phyloP scores from a whole-genome alignment of 2,113 vertebrate species.

The Camelus dromedarius region DNA sequence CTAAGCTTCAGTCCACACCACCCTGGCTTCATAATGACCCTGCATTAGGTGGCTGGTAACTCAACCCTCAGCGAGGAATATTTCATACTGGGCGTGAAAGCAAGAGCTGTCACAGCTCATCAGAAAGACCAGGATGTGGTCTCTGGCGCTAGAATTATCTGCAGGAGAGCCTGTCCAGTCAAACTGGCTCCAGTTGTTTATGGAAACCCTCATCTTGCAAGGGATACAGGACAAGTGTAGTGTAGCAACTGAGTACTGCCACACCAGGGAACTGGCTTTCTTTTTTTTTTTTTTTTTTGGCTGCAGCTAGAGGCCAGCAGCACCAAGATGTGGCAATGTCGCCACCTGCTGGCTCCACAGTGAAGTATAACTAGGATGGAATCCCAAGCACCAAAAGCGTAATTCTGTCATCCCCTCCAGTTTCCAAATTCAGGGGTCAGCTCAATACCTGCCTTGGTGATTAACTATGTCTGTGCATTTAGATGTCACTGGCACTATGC shows the following conservation, averaged over 20 bases:
- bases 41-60: background rate
- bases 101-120: background rate
- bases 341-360: conserved; percentile 61
- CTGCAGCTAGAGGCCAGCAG: background rate
- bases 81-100: background rate
- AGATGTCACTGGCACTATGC: background rate
- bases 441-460: background rate
- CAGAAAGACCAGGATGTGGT: background rate
- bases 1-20: background rate
- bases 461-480: background rate
- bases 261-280: background rate
- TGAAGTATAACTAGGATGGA: conserved; percentile 8
- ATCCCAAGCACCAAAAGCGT: background rate
- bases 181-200: background rate
- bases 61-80: background rate
- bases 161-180: background rate
- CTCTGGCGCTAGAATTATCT: background rate
- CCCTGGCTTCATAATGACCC: background rate
- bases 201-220: background rate
- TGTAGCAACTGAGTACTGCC: background rate
- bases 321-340: conserved; percentile 38
- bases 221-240: background rate
- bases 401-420: background rate
- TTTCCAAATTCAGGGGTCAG: background rate
- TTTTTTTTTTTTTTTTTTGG: background rate